A percentile compares a stretch with the other conserved stretches of the same genome.
Conservation (phyloP, 2,113 vertebrate genomes). For the Campylomormyrus numenius region DNA sequence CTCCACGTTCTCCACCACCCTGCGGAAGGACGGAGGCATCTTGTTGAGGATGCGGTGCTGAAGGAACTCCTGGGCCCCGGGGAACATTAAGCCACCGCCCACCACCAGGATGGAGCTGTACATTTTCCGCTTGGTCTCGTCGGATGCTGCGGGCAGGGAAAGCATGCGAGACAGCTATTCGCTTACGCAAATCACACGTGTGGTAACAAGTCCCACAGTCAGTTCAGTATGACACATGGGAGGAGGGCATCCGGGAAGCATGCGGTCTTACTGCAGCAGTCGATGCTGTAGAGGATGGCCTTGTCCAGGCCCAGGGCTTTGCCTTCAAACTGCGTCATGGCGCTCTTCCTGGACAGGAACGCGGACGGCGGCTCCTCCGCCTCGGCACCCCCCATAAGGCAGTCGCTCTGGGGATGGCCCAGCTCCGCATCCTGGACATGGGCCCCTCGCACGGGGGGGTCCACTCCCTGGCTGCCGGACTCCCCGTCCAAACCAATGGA, state of each 20-base stretch:
- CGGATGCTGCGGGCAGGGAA: conserved; percentile 67
- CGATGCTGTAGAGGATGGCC: conserved; percentile 93
- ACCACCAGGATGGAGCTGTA: conserved; percentile 96
- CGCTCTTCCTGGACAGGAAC: conserved; percentile 83
- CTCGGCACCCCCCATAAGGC: conserved; percentile 73
- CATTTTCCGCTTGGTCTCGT: conserved; percentile 98
- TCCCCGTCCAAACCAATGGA: conserved; percentile 77
- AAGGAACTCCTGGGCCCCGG: conserved; percentile 88
- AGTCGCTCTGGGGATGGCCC: conserved; percentile 71
- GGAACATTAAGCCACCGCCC: conserved; percentile 92
- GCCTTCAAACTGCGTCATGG: conserved; percentile 90
- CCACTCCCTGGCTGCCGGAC: conserved; percentile 67
- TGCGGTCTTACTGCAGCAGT: conserved; percentile 80
- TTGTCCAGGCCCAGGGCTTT: conserved; percentile 95
- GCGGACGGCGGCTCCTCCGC: conserved; percentile 75
- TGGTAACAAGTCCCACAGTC: neutral
- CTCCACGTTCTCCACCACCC: conserved; percentile 92
- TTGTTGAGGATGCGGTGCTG: conserved; percentile 97
- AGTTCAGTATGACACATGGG: neutral
- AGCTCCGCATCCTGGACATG: conserved; percentile 75
- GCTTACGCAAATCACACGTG: neutral
- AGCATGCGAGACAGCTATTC: neutral
- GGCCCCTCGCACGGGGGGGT: conserved; percentile 64
- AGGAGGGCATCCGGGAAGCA: neutral
- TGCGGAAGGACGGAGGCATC: conserved; percentile 95